phyloP scores from a whole-genome alignment of 2,888 invertebrate species.

The Drosophila rellima region DNA sequence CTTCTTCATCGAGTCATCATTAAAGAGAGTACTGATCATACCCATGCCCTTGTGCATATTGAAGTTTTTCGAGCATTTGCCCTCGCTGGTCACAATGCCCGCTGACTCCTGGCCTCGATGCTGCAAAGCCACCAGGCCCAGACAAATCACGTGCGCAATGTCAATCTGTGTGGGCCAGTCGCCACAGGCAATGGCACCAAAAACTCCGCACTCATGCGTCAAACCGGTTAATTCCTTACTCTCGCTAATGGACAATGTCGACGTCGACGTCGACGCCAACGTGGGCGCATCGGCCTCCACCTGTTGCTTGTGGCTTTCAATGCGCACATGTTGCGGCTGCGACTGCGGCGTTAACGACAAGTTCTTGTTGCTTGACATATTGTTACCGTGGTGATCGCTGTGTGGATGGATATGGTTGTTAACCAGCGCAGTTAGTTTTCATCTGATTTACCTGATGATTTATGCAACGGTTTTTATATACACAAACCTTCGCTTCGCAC shows the following conservation, averaged over 20 bases:
- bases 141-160: conserved; percentile 95
- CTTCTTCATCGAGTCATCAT: conserved; percentile 94
- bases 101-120: conserved; percentile 99
- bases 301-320: conserved; percentile 49
- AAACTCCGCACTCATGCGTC: conserved; percentile 97
- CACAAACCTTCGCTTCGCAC: conserved; percentile 56
- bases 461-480: conserved; percentile 76
- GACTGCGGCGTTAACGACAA: conserved; percentile 47
- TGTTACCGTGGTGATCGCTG: conserved; percentile 30
- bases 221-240: conserved; percentile 87
- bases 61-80: conserved; percentile 92
- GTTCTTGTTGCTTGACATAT: conserved; percentile 57
- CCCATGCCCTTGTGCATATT: conserved; percentile 97
- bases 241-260: conserved; percentile 59
- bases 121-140: conserved; percentile 96
- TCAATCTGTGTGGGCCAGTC: conserved; percentile 97
- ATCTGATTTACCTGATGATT: conserved; percentile 72
- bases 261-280: conserved; percentile 20
- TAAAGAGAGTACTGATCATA: conserved; percentile 96
- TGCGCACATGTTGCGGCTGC: conserved; percentile 62
- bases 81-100: conserved; percentile 98
- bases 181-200: conserved; percentile 96
- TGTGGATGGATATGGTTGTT: conserved; percentile 16
- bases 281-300: conserved; percentile 46
- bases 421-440: conserved; percentile 30